Base-by-base conservation (phyloP, 2,113 vertebrate genomes). In the Psilopsiagon aymara region DNA sequence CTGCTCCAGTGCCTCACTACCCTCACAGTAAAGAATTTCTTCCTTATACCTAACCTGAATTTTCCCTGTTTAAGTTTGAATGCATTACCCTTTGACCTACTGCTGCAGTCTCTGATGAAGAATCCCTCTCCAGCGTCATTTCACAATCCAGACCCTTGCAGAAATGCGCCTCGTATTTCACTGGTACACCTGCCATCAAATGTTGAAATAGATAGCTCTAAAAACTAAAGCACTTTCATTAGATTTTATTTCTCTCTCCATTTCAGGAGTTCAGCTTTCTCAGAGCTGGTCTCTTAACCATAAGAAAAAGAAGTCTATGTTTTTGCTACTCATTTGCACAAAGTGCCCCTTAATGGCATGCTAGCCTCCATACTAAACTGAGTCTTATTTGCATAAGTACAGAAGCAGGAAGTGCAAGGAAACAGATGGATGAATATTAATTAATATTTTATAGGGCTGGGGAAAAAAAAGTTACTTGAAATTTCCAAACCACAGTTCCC, bases 391-490 rank as follows among this genome's bases (percentile, higher is more conserved):
- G 82, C 46, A 13, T 94, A 88, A 96, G 37, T 53, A 75, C 88
- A 89, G 90, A 97, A 94, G 75, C 43, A 92, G 53, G 69, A 96
- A 97, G 53, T 69, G 55, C 68, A 92, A 75, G 69, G 29, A 97
- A 90, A 95, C 79, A 97, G 87, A 96, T 84, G 83, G 82, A n/a
- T 92, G 95, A 96, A 95, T 92, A 95, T 94, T 95, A 97, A 94
- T 93, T 92, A 89, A 94, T n/a, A 55, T 20, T 79, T 92, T 91
- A 92, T 90, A 94, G 91, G 55, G 53, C 39, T 88, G 18, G 43
- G 21, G 12, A 31, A 55, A 85, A 94, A 37, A 18, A 31, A 47
- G 47, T 11, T 49, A 67, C 47, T 88, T 92, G 60, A 66, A 70
- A 90, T 93, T 80, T 64, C 13, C 64, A 78, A 95, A 33, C n/a